Evolutionary conservation across 2,113 vertebrate genomes (phyloP).

Genomic region (Colius striatus): DNA sequence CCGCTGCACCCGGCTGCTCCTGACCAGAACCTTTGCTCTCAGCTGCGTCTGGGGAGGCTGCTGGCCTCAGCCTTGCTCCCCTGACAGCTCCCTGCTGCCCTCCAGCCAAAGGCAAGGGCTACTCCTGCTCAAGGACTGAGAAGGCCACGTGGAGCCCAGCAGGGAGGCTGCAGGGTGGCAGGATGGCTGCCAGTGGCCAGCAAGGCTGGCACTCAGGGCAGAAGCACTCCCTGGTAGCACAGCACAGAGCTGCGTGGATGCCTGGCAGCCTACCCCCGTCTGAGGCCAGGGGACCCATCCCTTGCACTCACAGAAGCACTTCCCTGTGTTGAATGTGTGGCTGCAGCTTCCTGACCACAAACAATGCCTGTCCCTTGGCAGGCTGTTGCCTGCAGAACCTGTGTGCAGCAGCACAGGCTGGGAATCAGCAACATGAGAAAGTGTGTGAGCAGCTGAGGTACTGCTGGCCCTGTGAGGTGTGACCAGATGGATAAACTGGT

Average conservation of each 20-base stretch:
- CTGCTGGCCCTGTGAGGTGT: accelerated
- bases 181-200: not conserved
- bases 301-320: not conserved
- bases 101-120: not conserved
- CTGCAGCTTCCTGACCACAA: not conserved
- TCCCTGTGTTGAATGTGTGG: not conserved
- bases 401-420: not conserved
- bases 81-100: not conserved
- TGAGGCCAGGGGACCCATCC: not conserved
- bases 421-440: not conserved
- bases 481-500: not conserved
- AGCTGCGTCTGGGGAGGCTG: not conserved
- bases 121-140: not conserved
- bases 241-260: not conserved
- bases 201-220: not conserved
- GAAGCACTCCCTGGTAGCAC: not conserved
- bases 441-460: not conserved
- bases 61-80: not conserved
- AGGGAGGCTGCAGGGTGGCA: not conserved
- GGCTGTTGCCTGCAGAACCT: not conserved
- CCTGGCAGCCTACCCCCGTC: not conserved
- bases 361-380: not conserved
- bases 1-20: not conserved
- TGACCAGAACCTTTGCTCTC: not conserved
- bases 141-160: not conserved